A percentile compares a stretch with the other conserved stretches of the same genome.
Evolutionary conservation across 2,888 invertebrate genomes (phyloP).

Genomic region (Micropterix aruncella): DNA sequence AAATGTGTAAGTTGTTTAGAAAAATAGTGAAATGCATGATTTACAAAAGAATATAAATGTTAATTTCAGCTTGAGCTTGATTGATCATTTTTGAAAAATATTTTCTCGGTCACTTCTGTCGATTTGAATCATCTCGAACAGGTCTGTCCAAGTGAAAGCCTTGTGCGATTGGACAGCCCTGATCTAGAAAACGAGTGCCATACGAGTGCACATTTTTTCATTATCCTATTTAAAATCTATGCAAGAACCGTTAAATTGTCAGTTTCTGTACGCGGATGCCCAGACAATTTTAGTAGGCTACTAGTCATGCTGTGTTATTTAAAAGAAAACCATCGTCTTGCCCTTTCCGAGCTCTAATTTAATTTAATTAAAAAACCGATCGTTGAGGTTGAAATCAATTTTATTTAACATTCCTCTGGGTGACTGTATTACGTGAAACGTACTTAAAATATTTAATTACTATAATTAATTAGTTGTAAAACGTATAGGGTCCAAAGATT

Average conservation of each 20-base stretch:
- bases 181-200: no score
- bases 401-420: conserved; percentile 27
- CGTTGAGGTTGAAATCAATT: conserved; percentile 7
- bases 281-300: neutral
- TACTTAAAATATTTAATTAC: conserved; percentile 23
- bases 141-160: no score
- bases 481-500: conserved; percentile 63
- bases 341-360: conserved; percentile 21
- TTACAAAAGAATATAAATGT: neutral
- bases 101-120: no score
- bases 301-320: neutral
- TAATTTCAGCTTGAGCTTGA: neutral
- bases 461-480: conserved; percentile 50
- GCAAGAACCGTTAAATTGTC: no score
- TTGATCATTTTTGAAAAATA: neutral
- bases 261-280: no score
- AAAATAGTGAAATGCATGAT: neutral
- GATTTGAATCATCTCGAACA: no score
- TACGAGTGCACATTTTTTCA: no score
- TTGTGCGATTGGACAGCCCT: no score
- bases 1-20: neutral
- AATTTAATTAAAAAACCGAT: conserved; percentile 15
- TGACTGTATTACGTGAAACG: conserved; percentile 33
- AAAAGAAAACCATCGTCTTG: conserved; percentile 34
- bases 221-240: no score